Base-by-base conservation (phyloP, 2,888 invertebrate species). In the Odontocolon sp. region DNA sequence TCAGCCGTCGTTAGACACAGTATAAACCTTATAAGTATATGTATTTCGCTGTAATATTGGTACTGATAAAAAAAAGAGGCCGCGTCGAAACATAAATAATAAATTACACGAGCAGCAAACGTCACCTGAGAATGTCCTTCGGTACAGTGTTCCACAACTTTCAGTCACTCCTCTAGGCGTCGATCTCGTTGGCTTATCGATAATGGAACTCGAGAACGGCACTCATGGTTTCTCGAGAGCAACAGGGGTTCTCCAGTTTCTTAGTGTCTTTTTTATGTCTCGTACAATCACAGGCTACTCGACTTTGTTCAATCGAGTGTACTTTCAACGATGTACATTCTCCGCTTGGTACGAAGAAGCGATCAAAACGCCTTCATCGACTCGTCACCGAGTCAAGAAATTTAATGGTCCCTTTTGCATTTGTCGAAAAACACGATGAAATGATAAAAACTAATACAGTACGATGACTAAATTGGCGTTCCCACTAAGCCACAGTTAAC, bases 111-210 rank as follows among this genome's bases (percentile, higher is more conserved):
- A 47, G 31, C 6, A 47, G 31, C 33, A 31, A 31, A 33, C 31
- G 47, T 23, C 61, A 63, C 21, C 47, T 4, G 8, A 63, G 47
- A 63, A 63, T 63, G 47, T 63, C 21, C 63, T 63, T 18, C 16
- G 36, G 2, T 2, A n/a, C 28, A 28, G 31, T n/a, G 47, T 26
- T 26, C 14, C 50, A 11, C 8, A 47, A 40, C 21, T 8, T 59
- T 42, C 14, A 3, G 40, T 40, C 40, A 26, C 14, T 59, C 28
- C n/a, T 42, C 31, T 18, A 28, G 16, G 42, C 42, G 28, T 31
- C 42, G 42, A 42, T 42, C 42, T 28, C 28, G 14, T 59, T 42
- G 42, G n/a, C 42, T 59, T 59, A 59, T 59, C 59, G 59, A 59
- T 59, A 59, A 59, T 59, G 23, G 42, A 42, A 59, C 28, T 31